phyloP scores from a whole-genome alignment of 2,888 invertebrate species.

The Polymixis lichenea region DNA sequence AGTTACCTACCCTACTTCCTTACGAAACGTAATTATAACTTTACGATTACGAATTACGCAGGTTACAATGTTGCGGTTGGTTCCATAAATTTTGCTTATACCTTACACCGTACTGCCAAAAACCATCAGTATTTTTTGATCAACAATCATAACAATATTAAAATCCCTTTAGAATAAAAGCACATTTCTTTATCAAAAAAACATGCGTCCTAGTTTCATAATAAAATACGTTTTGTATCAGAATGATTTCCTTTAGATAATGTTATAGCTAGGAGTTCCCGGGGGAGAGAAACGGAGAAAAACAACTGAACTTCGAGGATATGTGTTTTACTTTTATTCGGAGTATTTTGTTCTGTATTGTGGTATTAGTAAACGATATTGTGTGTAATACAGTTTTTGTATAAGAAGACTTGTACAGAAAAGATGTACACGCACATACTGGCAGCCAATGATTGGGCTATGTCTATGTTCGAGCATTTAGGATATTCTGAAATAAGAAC shows the following conservation, averaged over 20 bases:
- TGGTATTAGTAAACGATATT: slow-evolving; percentile 27
- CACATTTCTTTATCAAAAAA: slow-evolving; percentile 25
- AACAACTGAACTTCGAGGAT: slow-evolving; percentile 45
- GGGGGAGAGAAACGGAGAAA: slow-evolving; percentile 14
- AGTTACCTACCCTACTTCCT: too few relatives aligned
- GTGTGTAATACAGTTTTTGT: slow-evolving; percentile 2
- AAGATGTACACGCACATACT: too few relatives aligned
- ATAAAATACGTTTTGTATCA: slow-evolving; percentile 54
- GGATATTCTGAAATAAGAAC: too few relatives aligned
- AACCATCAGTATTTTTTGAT: neutral
- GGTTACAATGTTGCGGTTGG: too few relatives aligned
- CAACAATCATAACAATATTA: slow-evolving; percentile 6
- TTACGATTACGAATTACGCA: too few relatives aligned
- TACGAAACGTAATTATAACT: too few relatives aligned
- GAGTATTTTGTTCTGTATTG: slow-evolving; percentile 31
- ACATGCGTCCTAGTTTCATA: slow-evolving; percentile 49
- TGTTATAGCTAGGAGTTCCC: slow-evolving; percentile 26
- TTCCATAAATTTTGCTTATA: too few relatives aligned
- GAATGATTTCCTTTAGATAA: slow-evolving; percentile 49
- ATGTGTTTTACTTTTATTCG: slow-evolving; percentile 50
- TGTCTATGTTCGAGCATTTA: too few relatives aligned
- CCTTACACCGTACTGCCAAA: neutral
- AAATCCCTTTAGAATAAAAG: slow-evolving; percentile 48
- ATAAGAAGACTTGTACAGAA: neutral
- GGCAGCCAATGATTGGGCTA: too few relatives aligned